A percentile compares a stretch with the other conserved stretches of the same genome.
Conservation (phyloP, 2,888 invertebrate species). For the Cyrtodaria siliqua region DNA sequence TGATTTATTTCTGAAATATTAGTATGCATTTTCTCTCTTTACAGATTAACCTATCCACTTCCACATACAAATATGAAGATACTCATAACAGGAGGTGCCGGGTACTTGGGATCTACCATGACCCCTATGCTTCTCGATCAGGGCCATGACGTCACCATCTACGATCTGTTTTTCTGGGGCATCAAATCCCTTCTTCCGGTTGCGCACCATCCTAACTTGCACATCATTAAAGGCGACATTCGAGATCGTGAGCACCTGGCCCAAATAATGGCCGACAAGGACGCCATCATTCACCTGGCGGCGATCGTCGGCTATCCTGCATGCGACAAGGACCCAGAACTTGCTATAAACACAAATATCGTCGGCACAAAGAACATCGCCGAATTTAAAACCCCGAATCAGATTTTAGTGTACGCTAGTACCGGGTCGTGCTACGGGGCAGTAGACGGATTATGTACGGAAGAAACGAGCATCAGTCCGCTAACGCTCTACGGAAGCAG, state of each 20-base stretch:
- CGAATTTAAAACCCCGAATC: conserved; percentile 16
- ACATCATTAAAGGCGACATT: conserved; percentile 80
- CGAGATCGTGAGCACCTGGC: conserved; percentile 74
- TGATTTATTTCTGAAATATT: too few relatives aligned
- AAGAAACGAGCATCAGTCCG: conserved; percentile 84
- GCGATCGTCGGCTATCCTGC: conserved; percentile 85
- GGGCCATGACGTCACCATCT: conserved; percentile 84
- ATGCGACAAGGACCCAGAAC: conserved; percentile 34
- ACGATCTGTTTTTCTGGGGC: conserved; percentile 83
- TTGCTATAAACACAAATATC: conserved; percentile 27
- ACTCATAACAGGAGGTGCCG: conserved; percentile 84
- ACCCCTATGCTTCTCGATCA: conserved; percentile 82
- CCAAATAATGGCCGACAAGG: conserved; percentile 72
- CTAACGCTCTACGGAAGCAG: conserved; percentile 84
- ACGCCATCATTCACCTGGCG: conserved; percentile 84
- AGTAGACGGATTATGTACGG: conserved; percentile 83
- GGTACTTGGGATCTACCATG: conserved; percentile 85
- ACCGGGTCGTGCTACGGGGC: conserved; percentile 86
- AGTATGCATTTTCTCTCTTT: too few relatives aligned
- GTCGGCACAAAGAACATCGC: conserved; percentile 24
- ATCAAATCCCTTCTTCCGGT: conserved; percentile 78
- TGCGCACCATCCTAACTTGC: conserved; percentile 70
- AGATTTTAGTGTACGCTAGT: conserved; percentile 44
- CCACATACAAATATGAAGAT: conserved; percentile 61
- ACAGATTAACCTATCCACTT: too few relatives aligned